Evolutionary conservation across 2,888 invertebrate genomes (phyloP).

Genomic region (Dryadula phaetusa): DNA sequence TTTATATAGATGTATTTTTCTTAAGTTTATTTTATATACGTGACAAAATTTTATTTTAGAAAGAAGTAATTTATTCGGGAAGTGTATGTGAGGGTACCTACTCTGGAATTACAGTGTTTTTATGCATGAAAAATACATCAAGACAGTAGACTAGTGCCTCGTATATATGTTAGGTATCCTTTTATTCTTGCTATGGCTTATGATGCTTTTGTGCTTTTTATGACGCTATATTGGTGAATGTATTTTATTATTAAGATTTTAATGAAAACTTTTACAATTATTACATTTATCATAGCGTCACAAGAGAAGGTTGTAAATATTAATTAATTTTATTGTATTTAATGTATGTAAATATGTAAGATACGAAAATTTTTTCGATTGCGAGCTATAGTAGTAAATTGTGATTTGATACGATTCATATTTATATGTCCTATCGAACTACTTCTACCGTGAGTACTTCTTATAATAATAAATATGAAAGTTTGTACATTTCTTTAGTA

Average conservation of each 20-base stretch:
- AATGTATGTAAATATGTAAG: not conserved
- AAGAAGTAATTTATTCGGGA: not conserved
- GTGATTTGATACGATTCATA: slow-evolving; percentile 43
- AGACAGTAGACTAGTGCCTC: not conserved
- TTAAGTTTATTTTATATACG: not conserved
- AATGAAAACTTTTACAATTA: not conserved
- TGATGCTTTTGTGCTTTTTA: too few relatives aligned
- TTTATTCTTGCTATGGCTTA: too few relatives aligned
- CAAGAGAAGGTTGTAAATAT: not conserved
- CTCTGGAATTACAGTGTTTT: not conserved
- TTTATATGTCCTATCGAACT: slow-evolving; percentile 43
- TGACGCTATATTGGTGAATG: too few relatives aligned
- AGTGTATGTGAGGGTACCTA: not conserved
- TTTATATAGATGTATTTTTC: not conserved
- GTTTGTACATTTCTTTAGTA: slow-evolving; percentile 11
- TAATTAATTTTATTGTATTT: not conserved
- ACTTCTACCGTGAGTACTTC: slow-evolving; percentile 25
- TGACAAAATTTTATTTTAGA: not conserved
- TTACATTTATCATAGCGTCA: not conserved
- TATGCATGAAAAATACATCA: not conserved
- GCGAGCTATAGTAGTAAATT: slow-evolving; percentile 47
- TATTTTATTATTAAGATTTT: too few relatives aligned
- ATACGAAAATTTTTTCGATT: slow-evolving; percentile 28
- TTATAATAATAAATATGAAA: slow-evolving; percentile 26
- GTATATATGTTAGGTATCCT: not conserved